Base-by-base conservation (phyloP, 2,113 vertebrate species). In the Salvelinus namaycush region DNA sequence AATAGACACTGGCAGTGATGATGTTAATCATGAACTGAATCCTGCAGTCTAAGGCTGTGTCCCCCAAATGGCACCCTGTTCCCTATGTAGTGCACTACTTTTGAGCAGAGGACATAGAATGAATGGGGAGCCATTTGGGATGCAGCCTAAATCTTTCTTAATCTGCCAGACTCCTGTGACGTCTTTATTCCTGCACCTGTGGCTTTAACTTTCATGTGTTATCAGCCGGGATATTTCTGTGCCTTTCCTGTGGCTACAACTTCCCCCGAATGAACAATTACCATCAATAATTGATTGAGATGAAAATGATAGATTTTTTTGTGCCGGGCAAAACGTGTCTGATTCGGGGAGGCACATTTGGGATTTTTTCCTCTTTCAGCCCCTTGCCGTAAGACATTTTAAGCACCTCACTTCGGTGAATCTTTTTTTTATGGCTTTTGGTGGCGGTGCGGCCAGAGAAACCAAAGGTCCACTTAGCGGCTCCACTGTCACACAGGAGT, bases 1-100 rank as follows among this genome's bases (percentile, higher is more conserved):
- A 91, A 92, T 90, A 89, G 83, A 83, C 72, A 77, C 79, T 79
- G 73, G 83, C 79, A 81, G 71, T 87, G 84, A 83, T 83, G 79
- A 73, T 87, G 77, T 76, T 78, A 87, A 79, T 82, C 77, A 83
- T 87, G 84, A 72, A 81, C 76, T 74, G 80, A 87, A 87, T 83
- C 84, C 73, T 51, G 74, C 64, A 85, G 72, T 49, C 48, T 76
- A 68, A 44, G 39, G 8, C 8, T 0, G 39, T 2, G 39, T 54
- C 3, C 18, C 51, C 14, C 16, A 18, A 54, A 54, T 54, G 51
- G 16, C 51, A 18, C 16, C 13, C 51, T 18, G 16, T 54, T 54
- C 51, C 51, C 51, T 54, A 14, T 18, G 51, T 16, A 18, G 51
- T 54, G 51, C 51, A 54, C 51, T 54, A 18, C 51, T 54, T 54